These are phyloP conservation scores for Bovichtus diacanthus DNA, from an alignment of 2,797 vertebrate genomes.

Conservation along the genomic window DNA sequence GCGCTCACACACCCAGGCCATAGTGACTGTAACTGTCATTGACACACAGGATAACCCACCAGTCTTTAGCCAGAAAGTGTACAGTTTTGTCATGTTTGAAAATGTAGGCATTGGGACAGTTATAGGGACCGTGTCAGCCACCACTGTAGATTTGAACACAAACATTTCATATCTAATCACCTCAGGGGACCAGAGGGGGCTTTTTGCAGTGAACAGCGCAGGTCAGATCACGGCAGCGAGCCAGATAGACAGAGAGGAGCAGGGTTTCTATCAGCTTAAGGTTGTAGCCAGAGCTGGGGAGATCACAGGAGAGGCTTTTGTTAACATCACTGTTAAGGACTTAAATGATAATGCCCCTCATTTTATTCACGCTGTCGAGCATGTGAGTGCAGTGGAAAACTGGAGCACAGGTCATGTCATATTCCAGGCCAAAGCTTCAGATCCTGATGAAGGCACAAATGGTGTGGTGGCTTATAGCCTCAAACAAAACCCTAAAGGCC, in stretches of 20 bases:
- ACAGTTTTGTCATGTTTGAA: slow-evolving; percentile 98
- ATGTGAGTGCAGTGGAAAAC: slow-evolving; percentile 95
- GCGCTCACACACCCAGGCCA: slow-evolving; percentile 91
- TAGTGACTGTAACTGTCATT: slow-evolving; percentile 94
- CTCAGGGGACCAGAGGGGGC: slow-evolving; percentile 92
- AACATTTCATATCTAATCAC: slow-evolving; percentile 98
- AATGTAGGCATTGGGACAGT: slow-evolving; percentile 91
- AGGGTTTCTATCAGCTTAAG: slow-evolving; percentile 93
- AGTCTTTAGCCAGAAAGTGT: slow-evolving; percentile 90
- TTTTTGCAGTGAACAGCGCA: slow-evolving; percentile 87
- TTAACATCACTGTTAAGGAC: slow-evolving; percentile 97
- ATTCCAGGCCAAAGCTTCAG: slow-evolving; percentile 94
- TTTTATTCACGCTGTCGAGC: slow-evolving; percentile 92
- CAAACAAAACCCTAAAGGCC: slow-evolving; percentile 91
- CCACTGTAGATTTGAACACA: slow-evolving; percentile 93
- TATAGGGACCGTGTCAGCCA: slow-evolving; percentile 92
- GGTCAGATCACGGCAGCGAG: slow-evolving; percentile 92
- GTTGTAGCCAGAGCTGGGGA: slow-evolving; percentile 93
- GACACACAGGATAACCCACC: slow-evolving; percentile 98
- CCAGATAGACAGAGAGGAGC: slow-evolving; percentile 94
- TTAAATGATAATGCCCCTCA: slow-evolving; percentile 96
- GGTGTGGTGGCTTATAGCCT: slow-evolving; percentile 93
- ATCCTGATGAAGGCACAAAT: slow-evolving; percentile 94
- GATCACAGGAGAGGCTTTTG: slow-evolving; percentile 91
- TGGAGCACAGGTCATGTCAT: slow-evolving; percentile 95